Evolutionary conservation across 2,888 invertebrate species (phyloP).

Genomic region (Melanostoma mellinum): DNA sequence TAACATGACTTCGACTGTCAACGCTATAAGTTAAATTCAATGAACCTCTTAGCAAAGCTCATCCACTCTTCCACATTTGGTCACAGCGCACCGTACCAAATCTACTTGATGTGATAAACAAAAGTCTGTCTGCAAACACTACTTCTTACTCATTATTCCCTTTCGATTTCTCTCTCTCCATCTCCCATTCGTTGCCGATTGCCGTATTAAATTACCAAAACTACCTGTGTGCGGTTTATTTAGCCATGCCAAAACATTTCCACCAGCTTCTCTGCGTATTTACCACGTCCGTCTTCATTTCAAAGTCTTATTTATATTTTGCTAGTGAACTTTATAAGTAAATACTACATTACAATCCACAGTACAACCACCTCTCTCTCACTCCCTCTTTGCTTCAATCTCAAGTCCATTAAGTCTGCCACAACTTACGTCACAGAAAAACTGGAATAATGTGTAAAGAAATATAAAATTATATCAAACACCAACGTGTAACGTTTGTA

Average conservation of each 20-base stretch:
- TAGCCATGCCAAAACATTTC: constrained; percentile 27
- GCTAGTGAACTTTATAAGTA: neutral
- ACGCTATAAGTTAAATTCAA: too few species aligned
- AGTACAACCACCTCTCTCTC: constrained; percentile 6
- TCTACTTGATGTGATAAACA: constrained; percentile 1
- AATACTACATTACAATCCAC: neutral
- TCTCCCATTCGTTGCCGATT: constrained; percentile 10
- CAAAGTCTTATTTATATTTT: neutral
- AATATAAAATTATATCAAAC: neutral
- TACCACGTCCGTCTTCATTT: neutral
- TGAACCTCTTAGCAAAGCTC: neutral
- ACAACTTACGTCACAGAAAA: constrained; percentile 69
- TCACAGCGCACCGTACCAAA: neutral
- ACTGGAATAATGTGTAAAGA: constrained; percentile 58
- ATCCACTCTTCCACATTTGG: neutral
- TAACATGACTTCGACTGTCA: too few species aligned
- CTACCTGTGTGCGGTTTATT: constrained; percentile 23
- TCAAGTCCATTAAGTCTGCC: neutral
- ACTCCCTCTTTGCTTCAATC: neutral
- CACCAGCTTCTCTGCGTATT: constrained; percentile 17
- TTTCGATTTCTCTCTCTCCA: constrained; percentile 60
- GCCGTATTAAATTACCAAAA: constrained; percentile 58
- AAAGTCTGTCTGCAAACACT: neutral
- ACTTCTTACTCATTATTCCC: constrained; percentile 44
- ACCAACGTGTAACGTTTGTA: constrained; percentile 29